phyloP scores from a whole-genome alignment of 2,888 invertebrate species.

The Heterodera filipjevi region DNA sequence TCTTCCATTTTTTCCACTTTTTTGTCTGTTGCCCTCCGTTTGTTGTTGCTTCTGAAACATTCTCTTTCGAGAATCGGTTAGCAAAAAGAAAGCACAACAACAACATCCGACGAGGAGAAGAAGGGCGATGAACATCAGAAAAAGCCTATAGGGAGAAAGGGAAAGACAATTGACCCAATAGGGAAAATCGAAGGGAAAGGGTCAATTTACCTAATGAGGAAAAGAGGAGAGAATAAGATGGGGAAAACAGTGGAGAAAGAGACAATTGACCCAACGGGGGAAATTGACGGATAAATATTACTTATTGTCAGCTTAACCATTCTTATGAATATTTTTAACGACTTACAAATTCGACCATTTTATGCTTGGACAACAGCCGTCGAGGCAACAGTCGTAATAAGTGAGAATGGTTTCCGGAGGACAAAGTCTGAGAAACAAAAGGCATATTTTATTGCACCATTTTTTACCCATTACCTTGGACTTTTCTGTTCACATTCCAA shows the following conservation, averaged over 20 bases:
- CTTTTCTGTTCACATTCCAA: slow-evolving; percentile 33
- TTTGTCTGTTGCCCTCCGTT: slow-evolving; percentile 18
- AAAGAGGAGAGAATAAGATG: slow-evolving; percentile 37
- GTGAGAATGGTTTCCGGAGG: slow-evolving; percentile 39
- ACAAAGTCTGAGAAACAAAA: slow-evolving; percentile 31
- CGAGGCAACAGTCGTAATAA: slow-evolving; percentile 40
- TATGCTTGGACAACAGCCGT: slow-evolving; percentile 40
- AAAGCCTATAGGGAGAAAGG: slow-evolving; percentile 29
- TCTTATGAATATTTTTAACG: too few relatives aligned
- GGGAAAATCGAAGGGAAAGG: neutral
- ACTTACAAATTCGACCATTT: slow-evolving; percentile 45
- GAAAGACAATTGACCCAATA: neutral
- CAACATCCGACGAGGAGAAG: slow-evolving; percentile 36
- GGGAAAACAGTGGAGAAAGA: slow-evolving; percentile 34
- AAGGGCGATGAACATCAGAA: slow-evolving; percentile 40
- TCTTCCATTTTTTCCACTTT: neutral
- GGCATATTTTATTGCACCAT: neutral
- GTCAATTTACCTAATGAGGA: slow-evolving; percentile 37
- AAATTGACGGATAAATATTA: too few relatives aligned
- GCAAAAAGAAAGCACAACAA: slow-evolving; percentile 40
- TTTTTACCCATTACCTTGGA: slow-evolving; percentile 29
- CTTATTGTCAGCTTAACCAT: too few relatives aligned
- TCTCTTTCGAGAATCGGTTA: slow-evolving; percentile 37
- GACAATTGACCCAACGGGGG: neutral
- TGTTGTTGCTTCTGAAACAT: slow-evolving; percentile 28